Evolutionary conservation across 2,888 invertebrate species (phyloP), one percentile per base, ranked within the genome.

Genomic region (Anthrax anthrax): DNA sequence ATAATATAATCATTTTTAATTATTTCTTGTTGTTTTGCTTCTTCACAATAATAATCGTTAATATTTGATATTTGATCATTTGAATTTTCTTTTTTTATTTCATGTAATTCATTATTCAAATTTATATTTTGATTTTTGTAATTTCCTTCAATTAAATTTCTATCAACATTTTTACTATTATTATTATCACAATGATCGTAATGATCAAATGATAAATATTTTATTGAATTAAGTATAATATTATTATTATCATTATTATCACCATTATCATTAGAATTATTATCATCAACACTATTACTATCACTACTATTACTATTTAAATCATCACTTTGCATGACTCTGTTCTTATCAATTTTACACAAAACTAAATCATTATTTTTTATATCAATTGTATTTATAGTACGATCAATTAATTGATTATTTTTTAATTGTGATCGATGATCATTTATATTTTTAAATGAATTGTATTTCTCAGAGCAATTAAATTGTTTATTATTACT

Each of bases 401-500:
- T n/a, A n/a, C n/a, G n/a, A 34, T 14, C n/a, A 14, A 4, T 12
- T 9, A 9, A 34, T 14, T 12, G 8, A 14, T 34, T 12, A 9
- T 34, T 34, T 34, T 23, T 23, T 6, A 8, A 23, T 23, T 23
- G 5, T 8, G 23, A 23, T 8, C 23, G 23, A n/a, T n/a, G n/a
- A 23, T 23, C 23, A 6, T 23, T 55, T 36, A 47, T 37, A 32
- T 54, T 53, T 36, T 55, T 53, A 18, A 52, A 52, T 51, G 51
- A 48, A 37, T 66, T 51, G 3, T 54, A 42, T 53, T 65, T 67
- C 29, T 70, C 71, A 52, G 65, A 64, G 16, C 40, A 41, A 32
- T 32, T 17, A 43, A 67, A 62, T 27, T 61, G 57, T 56, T 74
- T 74, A 32, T 32, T 17, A 43, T 67, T 62, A 27, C 61, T 57